Evolutionary conservation across 2,888 invertebrate genomes (phyloP), one percentile per base, ranked within the genome.

Genomic region (Synergus itoensis): DNA sequence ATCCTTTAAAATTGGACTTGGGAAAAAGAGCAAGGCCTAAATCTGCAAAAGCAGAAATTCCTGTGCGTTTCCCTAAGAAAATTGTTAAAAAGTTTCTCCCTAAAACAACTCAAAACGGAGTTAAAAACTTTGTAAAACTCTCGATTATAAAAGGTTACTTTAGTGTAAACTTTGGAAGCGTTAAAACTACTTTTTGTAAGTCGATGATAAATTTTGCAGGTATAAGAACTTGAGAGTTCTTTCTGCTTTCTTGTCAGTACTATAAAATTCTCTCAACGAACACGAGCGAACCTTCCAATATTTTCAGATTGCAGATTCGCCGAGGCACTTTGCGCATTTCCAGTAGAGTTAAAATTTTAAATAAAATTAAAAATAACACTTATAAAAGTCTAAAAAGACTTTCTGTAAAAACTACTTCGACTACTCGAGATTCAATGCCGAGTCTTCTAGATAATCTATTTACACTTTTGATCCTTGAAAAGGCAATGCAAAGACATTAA

Each of bases 321-420:
- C 45, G 28, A 84, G 84, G 84, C 84, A 84, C 84, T 84, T 84
- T 78, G 60, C 69, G 53, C 79, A 43, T 75, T 67, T 60, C n/a
- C 40, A 65, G 65, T 65, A 18, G 11, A 12, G n/a, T 65, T 65
- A 41, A 36, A 21, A 45, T 21, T 43, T 21, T 11, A 43, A 67
- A 67, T 41, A 12, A 67, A 21, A 45, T 28, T 45, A 11, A 21
- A 69, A 69, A 69, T 48, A 48, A 69, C 21, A 69, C 28, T 14
- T 28, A 73, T 16, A 77, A 63, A 77, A 67, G 57, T 41, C 75
- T 67, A 63, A 45, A 16, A 64, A 80, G 48, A 45, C 36, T 67
- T 65, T 67, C 40, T 28, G 4, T 73, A 63, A 65, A 77, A 57
- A 73, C 36, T 53, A 65, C 45, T 57, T 53, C 63, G 7, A 60